Evolutionary conservation across 2,113 vertebrate species (phyloP), one percentile per base, ranked within the genome.

Genomic region (Rhagologus leucostigma): DNA sequence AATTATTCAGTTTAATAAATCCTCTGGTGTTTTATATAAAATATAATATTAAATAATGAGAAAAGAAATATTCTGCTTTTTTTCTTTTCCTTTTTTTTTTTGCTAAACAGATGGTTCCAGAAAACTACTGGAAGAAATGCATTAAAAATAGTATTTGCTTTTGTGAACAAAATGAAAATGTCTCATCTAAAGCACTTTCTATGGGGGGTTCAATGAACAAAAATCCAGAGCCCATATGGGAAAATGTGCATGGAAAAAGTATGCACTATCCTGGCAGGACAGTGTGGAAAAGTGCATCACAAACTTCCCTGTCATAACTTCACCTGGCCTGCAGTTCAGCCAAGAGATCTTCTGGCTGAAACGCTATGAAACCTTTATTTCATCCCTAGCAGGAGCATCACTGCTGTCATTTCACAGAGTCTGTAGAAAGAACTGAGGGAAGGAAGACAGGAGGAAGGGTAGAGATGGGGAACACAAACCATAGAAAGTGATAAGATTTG

Each of bases 1-100:
- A 94, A 94, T 74, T 35, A 96, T 85, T 93, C 84, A 47, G 55
- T 77, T 80, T 91, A 93, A 95, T 87, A 89, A 97, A 90, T 65
- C 46, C 81, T 94, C 49, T 76, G 53, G 53, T 64, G 32, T 89
- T 89, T 88, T 44, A 73, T 56, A 78, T 62, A 94, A 91, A 94
- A 89, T 71, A 75, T 37, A 82, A 56, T 71, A 89, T 67, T 85
- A 73, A 93, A 90, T 79, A 87, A 87, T 6, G 7, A 90, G 49
- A 75, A 88, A 78, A 80, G 2, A 87, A 77, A 78, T 21, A 12
- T 30, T 82, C 49, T 50, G 17, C 6, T 32, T 5, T 55, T 26
- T 55, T 57, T 69, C 14, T 42, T 35, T 33, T 46, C 22, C 59
- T 64, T 32, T 24, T 33, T 20, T 32, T 32, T 56, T 56, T 33